Percentiles rank a stretch among this genome's conserved stretches.
phyloP scores from a whole-genome alignment of 2,888 invertebrate species.

The Volucella bombylans region DNA sequence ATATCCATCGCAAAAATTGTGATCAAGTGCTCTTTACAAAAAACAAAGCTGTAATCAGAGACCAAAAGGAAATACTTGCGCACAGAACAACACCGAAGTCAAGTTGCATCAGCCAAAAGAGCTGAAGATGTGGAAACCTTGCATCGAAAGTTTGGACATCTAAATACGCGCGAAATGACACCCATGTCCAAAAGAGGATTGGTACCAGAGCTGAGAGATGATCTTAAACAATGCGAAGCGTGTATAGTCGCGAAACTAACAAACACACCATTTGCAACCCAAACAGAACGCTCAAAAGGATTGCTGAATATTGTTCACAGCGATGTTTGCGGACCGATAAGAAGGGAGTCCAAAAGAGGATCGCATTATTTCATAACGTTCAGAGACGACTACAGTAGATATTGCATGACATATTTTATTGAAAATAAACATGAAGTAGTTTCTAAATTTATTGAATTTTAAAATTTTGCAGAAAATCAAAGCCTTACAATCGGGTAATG shows the following conservation, averaged over 20 bases:
- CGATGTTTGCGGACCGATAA: no score
- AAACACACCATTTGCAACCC: background rate
- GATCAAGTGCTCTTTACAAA: conserved; percentile 27
- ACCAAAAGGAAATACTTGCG: background rate
- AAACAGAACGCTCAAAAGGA: background rate
- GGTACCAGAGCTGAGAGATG: conserved; percentile 14
- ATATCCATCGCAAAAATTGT: no score
- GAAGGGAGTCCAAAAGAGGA: no score
- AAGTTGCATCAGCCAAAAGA: background rate
- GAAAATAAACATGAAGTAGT: no score
- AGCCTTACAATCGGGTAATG: conserved; percentile 75
- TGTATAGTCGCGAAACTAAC: conserved; percentile 5
- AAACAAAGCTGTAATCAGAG: no score
- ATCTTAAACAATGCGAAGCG: conserved; percentile 5
- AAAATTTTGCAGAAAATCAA: conserved; percentile 68
- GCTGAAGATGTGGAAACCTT: background rate
- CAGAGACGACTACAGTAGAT: no score
- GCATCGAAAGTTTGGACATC: conserved; percentile 23
- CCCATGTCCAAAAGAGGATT: conserved; percentile 34
- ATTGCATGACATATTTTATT: no score
- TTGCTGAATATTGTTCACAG: no score
- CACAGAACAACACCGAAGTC: background rate
- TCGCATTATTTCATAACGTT: no score
- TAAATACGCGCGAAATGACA: conserved; percentile 6
- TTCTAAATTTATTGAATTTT: conserved; percentile 6